Percentiles rank a stretch among this genome's conserved stretches.
Conservation (phyloP, 2,797 vertebrate species). For the Platyrinchus mystaceus region DNA sequence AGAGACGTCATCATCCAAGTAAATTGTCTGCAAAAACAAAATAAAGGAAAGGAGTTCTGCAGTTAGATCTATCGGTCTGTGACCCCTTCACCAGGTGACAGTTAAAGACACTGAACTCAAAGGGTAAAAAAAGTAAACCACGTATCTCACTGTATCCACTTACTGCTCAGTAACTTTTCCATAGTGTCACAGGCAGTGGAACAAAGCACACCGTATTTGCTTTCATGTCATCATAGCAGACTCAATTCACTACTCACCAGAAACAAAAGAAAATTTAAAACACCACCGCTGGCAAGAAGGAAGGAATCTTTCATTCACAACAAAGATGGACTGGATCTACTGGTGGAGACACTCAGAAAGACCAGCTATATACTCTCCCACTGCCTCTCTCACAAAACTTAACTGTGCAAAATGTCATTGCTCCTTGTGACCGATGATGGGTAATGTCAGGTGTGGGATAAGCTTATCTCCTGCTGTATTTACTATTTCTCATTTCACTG, state of each 20-base stretch:
- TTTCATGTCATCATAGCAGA: background rate
- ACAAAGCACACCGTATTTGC: background rate
- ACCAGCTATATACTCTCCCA: background rate
- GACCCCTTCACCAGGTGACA: conserved; percentile 38
- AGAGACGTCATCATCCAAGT: conserved; percentile 80
- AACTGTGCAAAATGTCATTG: conserved; percentile 38
- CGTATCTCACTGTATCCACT: conserved; percentile 8
- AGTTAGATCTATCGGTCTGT: conserved; percentile 29
- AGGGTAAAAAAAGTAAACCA: conserved; percentile 18
- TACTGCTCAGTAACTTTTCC: background rate
- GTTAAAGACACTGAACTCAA: conserved; percentile 55
- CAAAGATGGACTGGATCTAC: background rate
- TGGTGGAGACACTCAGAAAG: background rate
- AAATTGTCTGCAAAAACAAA: conserved; percentile 74
- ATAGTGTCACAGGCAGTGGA: background rate
- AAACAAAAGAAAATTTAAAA: background rate
- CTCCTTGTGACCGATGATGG: conserved; percentile 42
- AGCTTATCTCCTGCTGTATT: conserved; percentile 41
- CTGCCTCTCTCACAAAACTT: background rate
- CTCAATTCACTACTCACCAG: conserved; percentile 27
- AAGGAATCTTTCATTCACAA: background rate
- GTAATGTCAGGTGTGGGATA: conserved; percentile 51
- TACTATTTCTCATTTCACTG: conserved; percentile 53
- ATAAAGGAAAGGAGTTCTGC: conserved; percentile 16
- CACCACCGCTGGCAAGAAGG: background rate